Evolutionary conservation across 2,888 invertebrate genomes (phyloP), one percentile per base, ranked within the genome.

Genomic region (Labia minor): DNA sequence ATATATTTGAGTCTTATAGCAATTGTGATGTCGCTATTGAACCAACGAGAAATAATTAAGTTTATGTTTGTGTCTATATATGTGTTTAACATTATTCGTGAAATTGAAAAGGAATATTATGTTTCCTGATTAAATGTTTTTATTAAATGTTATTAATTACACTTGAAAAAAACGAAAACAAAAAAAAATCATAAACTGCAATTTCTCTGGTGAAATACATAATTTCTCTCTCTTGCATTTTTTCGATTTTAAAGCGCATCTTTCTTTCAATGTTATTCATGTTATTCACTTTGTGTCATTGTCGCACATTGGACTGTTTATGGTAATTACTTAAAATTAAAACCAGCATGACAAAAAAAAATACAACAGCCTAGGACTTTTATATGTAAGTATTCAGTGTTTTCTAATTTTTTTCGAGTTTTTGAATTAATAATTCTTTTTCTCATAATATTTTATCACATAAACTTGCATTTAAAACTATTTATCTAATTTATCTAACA

Each of bases 221-320:
- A 21, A 26, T 21, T 21, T 64, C 33, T 21, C 4, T 14, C 20
- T 63, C 8, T 18, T 20, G 21, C 26, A 21, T 26, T 16, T 64
- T 64, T 64, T 64, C 33, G 6, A 62, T 62, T 3, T 20, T 49
- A 14, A 49, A 49, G 49, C n/a, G n/a, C 49, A 49, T 49, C 16
- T 49, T 14, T 49, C 16, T n/a, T 49, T 49, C 49, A 49, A 4
- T 49, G 49, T 49, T 49, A 62, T 62, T 18, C 19, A 4, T 49
- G 49, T 49, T 49, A 62, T 62, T 18, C 19, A 19, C 19, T 62
- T 62, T 62, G 19, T 62, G 62, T 62, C 21, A 20, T n/a, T 63
- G 63, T 21, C 20, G 21, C 14, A 63, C 63, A 63, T 21, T 63
- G 21, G 21, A n/a, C 14, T 63, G 63, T 21, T 19, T 21, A 14